Conservation (phyloP, 2,888 invertebrate species). For the Drosophila helvetica region DNA sequence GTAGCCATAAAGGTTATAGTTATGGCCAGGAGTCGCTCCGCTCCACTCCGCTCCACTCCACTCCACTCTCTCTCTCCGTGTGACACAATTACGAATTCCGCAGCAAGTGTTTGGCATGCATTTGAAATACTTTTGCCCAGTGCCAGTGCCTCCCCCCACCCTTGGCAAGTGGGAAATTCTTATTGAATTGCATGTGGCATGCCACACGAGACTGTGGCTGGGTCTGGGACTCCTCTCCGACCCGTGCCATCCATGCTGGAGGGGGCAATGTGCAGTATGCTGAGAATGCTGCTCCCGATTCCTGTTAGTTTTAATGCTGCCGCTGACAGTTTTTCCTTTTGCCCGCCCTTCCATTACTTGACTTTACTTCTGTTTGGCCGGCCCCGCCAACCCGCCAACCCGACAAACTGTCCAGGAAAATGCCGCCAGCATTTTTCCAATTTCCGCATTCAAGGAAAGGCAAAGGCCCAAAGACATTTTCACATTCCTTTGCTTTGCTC, state of each 20-base stretch:
- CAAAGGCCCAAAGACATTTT: conserved; percentile 38
- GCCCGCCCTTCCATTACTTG: neutral
- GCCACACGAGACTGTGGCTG: conserved; percentile 27
- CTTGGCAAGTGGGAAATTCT: conserved; percentile 37
- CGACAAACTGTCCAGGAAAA: conserved; percentile 47
- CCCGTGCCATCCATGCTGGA: no score
- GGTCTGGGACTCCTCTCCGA: neutral
- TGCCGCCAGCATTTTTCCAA: conserved; percentile 52
- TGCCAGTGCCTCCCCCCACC: neutral
- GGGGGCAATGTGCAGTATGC: conserved; percentile 39
- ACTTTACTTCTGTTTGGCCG: conserved; percentile 9
- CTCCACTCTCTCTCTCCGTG: conserved; percentile 7
- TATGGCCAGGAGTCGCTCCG: conserved; percentile 27
- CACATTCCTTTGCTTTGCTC: conserved; percentile 24
- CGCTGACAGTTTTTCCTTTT: conserved; percentile 60
- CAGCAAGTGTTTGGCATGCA: conserved; percentile 47
- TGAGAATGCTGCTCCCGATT: conserved; percentile 31
- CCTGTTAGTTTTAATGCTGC: conserved; percentile 61
- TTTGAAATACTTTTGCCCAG: conserved; percentile 27
- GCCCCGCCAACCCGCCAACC: conserved; percentile 1
- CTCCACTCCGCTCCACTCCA: neutral
- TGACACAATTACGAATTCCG: conserved; percentile 43
- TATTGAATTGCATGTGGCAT: conserved; percentile 51
- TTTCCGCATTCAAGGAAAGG: conserved; percentile 46
- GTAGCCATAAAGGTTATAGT: conserved; percentile 42